phyloP scores from a whole-genome alignment of 2,888 invertebrate genomes.

The Hymenopus coronatus region DNA sequence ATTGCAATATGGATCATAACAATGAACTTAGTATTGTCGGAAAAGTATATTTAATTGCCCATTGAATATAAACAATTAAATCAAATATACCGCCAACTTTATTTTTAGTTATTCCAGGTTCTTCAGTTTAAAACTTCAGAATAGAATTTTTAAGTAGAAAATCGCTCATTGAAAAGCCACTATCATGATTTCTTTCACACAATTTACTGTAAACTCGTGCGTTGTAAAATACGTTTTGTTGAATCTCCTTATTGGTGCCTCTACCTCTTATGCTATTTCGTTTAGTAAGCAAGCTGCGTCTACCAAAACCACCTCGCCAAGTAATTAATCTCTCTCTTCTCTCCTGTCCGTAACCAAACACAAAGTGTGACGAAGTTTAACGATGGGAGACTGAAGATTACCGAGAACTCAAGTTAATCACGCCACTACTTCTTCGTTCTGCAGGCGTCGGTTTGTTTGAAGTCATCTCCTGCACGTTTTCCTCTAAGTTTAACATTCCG shows the following conservation, averaged over 20 bases:
- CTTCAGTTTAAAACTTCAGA: no score
- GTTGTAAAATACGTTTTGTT: background rate
- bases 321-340: background rate
- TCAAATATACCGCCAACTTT: no score
- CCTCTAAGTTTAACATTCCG: background rate
- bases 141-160: no score
- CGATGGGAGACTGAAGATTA: background rate
- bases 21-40: no score
- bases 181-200: no score
- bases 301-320: background rate
- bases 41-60: no score
- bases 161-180: no score
- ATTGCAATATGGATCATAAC: no score
- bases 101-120: no score
- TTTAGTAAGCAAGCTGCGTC: background rate
- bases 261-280: background rate
- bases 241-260: background rate
- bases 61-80: no score
- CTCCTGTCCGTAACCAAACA: background rate
- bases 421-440: background rate
- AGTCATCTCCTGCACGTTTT: background rate
- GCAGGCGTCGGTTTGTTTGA: background rate
- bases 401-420: background rate
- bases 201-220: no score
- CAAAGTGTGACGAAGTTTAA: background rate